These are phyloP conservation scores for Diaperis boleti DNA, from an alignment of 2,888 invertebrate genomes.

Conservation along the genomic window DNA sequence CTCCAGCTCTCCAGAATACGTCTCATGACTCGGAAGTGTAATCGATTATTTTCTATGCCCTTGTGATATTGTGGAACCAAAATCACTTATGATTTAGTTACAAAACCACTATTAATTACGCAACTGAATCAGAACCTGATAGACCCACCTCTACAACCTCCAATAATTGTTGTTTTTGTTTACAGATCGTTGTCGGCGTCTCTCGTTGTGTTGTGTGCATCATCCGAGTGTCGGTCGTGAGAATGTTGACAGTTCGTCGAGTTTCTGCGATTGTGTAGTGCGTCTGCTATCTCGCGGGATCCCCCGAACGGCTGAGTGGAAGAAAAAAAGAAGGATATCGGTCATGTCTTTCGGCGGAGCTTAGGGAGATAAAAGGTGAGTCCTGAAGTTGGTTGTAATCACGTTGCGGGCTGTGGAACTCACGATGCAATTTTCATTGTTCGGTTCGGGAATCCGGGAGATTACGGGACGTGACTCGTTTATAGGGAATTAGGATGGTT, in stretches of 20 bases:
- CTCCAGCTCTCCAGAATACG: too few relatives aligned
- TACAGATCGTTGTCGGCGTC: slow-evolving; percentile 20
- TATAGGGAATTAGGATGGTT: background rate
- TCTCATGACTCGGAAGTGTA: too few relatives aligned
- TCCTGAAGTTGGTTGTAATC: background rate
- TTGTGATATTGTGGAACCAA: too few relatives aligned
- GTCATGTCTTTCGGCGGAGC: slow-evolving; percentile 19
- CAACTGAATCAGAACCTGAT: too few relatives aligned
- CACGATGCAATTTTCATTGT: slow-evolving; percentile 3
- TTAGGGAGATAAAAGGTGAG: slow-evolving; percentile 15
- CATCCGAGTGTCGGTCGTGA: slow-evolving; percentile 21
- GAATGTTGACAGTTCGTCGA: slow-evolving; percentile 18
- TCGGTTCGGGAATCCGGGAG: background rate
- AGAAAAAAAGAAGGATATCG: slow-evolving; percentile 6
- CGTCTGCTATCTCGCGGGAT: slow-evolving; percentile 6
- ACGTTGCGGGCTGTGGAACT: background rate
- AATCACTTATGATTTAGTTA: too few relatives aligned
- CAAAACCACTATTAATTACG: too few relatives aligned
- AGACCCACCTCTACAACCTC: background rate
- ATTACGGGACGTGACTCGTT: slow-evolving; percentile 2
- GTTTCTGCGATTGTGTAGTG: slow-evolving; percentile 7
- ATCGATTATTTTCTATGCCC: too few relatives aligned
- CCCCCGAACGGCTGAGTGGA: background rate
- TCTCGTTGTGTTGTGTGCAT: background rate
- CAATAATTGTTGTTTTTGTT: slow-evolving; percentile 25